Evolutionary conservation across 2,113 vertebrate species (phyloP), one percentile per base, ranked within the genome.

Genomic region (Crocuta crocuta): DNA sequence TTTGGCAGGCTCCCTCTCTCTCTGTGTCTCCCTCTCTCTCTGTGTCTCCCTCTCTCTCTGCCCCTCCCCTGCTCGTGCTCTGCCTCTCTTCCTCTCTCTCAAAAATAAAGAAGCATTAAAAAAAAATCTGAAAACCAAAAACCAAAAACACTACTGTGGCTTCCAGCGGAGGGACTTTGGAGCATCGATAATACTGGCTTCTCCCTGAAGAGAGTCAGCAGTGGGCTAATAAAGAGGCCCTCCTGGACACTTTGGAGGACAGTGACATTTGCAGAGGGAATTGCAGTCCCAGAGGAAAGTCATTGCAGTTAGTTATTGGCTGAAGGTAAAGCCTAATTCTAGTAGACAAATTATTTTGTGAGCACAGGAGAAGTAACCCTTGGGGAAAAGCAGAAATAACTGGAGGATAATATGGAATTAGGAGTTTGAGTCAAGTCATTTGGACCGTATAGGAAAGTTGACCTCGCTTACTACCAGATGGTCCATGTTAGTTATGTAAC

Each of bases 391-490:
- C 68, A 45, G 43, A 76, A 70, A 95, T 81, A 96, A 92, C 53
- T 79, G 48, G 28, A 65, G 23, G 23, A 35, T 91, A 81, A 76
- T 68, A 71, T 43, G 17, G 48, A 83, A 80, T 23, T 87, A 48
- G n/a, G 9, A 50, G 19, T 65, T 84, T 93, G 70, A 95, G 55
- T 45, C 84, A 82, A 16, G 48, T 82, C 58, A 66, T 66, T 93
- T 93, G 58, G 13, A 89, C 28, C 33, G n/a, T 66, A 83, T 82
- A 74, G 16, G 35, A 55, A 76, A 66, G n/a, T 55, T 68, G 61
- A 89, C 45, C 80, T 91, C n/a, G 48, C 91, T 84, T 97, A 63
- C 96, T 48, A 93, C 6, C 19, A 71, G 45, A 89, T 73, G 48
- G 89, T 8, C 58, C 70, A 24, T 33, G 8, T 86, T 66, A 58